phyloP scores from a whole-genome alignment of 2,797 vertebrate genomes.

The Hirundo rustica region DNA sequence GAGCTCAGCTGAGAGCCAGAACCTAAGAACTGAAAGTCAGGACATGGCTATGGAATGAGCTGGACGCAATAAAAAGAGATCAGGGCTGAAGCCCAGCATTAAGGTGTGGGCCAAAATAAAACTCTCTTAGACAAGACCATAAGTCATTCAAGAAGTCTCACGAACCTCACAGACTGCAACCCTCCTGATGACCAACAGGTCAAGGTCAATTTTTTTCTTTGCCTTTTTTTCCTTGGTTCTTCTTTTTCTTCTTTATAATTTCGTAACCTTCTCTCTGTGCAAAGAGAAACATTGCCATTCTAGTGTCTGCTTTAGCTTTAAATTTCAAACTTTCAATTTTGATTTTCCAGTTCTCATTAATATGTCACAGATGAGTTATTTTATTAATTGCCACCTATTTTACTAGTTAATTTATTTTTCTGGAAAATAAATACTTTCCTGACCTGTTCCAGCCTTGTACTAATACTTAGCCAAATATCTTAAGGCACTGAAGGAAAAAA shows the following conservation, averaged over 20 bases:
- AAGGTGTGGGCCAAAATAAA: neutral
- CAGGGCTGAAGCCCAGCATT: neutral
- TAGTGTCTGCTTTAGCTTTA: neutral
- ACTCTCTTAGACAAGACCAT: neutral
- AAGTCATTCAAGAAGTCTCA: neutral
- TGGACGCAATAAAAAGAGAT: neutral
- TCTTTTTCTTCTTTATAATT: neutral
- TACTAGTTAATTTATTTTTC: conserved; percentile 44
- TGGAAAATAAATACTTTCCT: conserved; percentile 48
- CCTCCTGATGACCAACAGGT: neutral
- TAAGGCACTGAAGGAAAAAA: conserved; percentile 47
- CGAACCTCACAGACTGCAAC: neutral
- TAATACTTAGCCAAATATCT: conserved; percentile 54
- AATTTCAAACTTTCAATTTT: neutral
- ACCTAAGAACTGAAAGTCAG: neutral
- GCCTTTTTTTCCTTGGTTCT: neutral
- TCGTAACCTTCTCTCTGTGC: neutral
- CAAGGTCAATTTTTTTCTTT: neutral
- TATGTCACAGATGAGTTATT: neutral
- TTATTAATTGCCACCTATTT: conserved; percentile 32
- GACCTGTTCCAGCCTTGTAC: conserved; percentile 16
- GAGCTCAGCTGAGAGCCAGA: neutral
- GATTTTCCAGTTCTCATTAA: neutral
- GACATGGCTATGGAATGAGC: neutral
- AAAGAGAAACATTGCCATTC: neutral